phyloP scores from a whole-genome alignment of 2,113 vertebrate genomes.

The Zosterops pallidus region DNA sequence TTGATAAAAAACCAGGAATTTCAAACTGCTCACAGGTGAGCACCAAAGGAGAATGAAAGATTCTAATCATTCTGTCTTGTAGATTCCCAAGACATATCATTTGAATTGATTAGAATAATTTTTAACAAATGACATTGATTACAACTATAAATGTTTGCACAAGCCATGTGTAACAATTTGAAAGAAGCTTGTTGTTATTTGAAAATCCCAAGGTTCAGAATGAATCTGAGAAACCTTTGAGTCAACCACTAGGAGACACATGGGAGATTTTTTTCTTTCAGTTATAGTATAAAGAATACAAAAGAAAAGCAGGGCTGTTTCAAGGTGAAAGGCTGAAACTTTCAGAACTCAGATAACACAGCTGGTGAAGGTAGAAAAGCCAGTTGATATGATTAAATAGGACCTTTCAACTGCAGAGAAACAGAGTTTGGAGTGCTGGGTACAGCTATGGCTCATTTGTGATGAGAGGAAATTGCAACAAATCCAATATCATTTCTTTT shows the following conservation, averaged over 20 bases:
- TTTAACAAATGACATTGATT: neutral
- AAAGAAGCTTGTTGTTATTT: neutral
- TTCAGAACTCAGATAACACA: neutral
- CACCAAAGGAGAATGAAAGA: conserved; percentile 23
- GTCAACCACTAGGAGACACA: neutral
- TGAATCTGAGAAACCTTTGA: neutral
- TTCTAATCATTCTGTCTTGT: neutral
- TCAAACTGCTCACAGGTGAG: conserved; percentile 9
- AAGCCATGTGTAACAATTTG: neutral
- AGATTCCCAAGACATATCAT: neutral
- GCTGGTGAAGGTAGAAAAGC: neutral
- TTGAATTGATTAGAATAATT: neutral
- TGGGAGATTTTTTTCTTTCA: neutral
- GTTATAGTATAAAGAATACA: neutral
- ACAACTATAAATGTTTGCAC: neutral
- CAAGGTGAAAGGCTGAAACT: neutral
- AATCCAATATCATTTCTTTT: neutral
- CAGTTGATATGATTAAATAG: neutral
- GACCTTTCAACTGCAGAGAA: neutral
- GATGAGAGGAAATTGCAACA: neutral
- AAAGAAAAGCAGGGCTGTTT: neutral
- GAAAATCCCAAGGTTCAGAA: neutral
- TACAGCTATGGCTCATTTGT: neutral
- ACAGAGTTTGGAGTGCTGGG: neutral
- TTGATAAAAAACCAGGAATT: conserved; percentile 3